Evolutionary conservation across 2,113 vertebrate species (phyloP).

Genomic region (Nesogale talazaci): DNA sequence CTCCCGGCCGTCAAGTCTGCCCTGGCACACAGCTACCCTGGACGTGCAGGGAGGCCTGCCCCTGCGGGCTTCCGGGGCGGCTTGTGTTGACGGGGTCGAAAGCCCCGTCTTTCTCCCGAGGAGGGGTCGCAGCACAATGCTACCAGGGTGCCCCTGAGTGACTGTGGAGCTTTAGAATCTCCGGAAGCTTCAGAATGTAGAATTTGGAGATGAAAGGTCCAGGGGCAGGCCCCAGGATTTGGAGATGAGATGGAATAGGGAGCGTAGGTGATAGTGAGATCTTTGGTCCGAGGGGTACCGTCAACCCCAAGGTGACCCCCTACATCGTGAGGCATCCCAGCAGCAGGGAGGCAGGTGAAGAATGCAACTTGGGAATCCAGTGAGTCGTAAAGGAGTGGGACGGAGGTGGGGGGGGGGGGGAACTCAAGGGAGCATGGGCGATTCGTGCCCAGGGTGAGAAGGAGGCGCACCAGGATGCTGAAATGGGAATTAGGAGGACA

Average conservation of each 20-base stretch:
- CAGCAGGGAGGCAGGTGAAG: neutral
- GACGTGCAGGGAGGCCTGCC: no score
- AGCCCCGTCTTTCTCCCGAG: no score
- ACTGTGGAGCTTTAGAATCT: neutral
- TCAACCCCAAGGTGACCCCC: neutral
- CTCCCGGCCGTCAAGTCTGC: no score
- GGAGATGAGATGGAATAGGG: neutral
- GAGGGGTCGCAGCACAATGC: no score
- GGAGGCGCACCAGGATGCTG: neutral
- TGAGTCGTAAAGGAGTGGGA: neutral
- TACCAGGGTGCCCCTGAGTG: no score
- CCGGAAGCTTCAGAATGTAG: constrained; percentile 60
- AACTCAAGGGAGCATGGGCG: neutral
- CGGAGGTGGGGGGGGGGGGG: no score
- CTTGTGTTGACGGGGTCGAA: no score
- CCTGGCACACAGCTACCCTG: no score
- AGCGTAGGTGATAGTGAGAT: neutral
- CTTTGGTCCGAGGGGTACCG: neutral
- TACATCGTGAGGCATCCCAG: neutral
- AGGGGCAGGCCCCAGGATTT: neutral
- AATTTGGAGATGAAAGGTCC: neutral
- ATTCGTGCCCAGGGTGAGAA: no score
- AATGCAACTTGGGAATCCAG: neutral
- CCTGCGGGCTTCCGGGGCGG: no score
- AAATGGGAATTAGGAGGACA: neutral